Base-by-base conservation (phyloP, 2,113 vertebrate genomes). In the Anas platyrhynchos region DNA sequence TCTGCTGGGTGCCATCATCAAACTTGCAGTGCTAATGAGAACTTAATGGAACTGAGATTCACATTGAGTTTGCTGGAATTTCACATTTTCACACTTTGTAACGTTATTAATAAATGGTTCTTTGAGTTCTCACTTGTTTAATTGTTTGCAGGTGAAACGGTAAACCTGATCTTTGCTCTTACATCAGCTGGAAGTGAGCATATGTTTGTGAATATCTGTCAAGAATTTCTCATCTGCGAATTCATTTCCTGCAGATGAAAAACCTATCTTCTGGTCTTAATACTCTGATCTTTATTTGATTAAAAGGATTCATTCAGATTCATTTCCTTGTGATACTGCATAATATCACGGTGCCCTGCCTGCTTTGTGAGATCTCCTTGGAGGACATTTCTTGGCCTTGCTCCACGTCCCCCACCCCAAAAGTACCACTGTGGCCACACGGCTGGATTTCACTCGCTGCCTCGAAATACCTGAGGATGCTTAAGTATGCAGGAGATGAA, bases 241-340 rank as follows among this genome's bases (percentile, higher is more conserved):
- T 46, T 92, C n/a, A 94, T 95, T 94, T 82, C 80, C 88, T 88
- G 52, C 50, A 91, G 94, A 75, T 82, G 31, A 89, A 95, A 95
- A 93, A 74, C 22, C 31, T 86, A 66, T 63, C 90, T 95, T 87
- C 86, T 76, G 74, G 25, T 91, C 90, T 95, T 95, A 91, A 56
- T 77, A 61, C 77, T 92, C 86, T 91, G 97, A 95, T 96, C 92
- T 92, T 96, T 76, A 83, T 96, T 96, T 94, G 94, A 96, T 96
- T 95, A 97, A 87, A 91, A 93, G 50, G 68, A 94, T 94, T 88
- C 43, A 91, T 96, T 97, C 93, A 91, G 92, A 96, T 91, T 96
- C 92, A 94, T 66, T 95, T 91, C 78, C 43, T 59, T 94, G 83
- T 74, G 90, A 88, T 95, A 92, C 23, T 87, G 75, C 89, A 32